Evolutionary conservation across 2,888 invertebrate species (phyloP).

Genomic region (Prenolepis imparis): DNA sequence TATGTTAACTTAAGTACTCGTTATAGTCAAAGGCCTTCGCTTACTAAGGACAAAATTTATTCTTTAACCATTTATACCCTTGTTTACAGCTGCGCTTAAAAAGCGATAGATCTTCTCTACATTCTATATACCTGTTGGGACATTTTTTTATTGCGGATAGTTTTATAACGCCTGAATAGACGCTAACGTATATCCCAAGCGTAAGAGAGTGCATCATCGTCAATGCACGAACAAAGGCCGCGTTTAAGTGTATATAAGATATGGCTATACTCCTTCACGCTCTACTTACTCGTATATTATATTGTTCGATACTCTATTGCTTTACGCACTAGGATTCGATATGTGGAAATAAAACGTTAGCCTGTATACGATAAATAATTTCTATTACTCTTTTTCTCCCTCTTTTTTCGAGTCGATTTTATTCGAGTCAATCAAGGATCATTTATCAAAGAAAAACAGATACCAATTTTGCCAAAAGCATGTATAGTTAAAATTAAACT

Average conservation of each 20-base stretch:
- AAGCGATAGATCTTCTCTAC: slow-evolving; percentile 35
- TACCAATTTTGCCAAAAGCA: not conserved
- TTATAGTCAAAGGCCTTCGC: not conserved
- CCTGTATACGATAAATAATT: not conserved
- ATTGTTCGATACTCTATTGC: slow-evolving; percentile 43
- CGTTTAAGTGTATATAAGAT: slow-evolving; percentile 40
- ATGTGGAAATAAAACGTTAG: slow-evolving; percentile 32
- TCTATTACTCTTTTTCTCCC: not conserved
- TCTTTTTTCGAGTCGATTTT: not conserved
- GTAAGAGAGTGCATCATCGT: slow-evolving; percentile 40
- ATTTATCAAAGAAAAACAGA: not conserved
- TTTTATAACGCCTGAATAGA: slow-evolving; percentile 57
- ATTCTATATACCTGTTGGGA: slow-evolving; percentile 46
- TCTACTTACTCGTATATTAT: slow-evolving; percentile 53
- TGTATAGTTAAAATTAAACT: not conserved
- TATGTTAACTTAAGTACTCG: slow-evolving; percentile 57
- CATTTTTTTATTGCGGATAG: slow-evolving; percentile 33
- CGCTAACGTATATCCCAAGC: slow-evolving; percentile 25
- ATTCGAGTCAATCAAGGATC: not conserved
- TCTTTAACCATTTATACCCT: slow-evolving; percentile 22
- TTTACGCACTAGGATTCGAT: slow-evolving; percentile 29
- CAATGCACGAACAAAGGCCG: slow-evolving; percentile 45
- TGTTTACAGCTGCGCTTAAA: slow-evolving; percentile 48
- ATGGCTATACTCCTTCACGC: slow-evolving; percentile 42
- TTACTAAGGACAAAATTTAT: slow-evolving; percentile 35